Conservation (phyloP, 2,888 invertebrate genomes). For the Eutolmus rufibarbis region DNA sequence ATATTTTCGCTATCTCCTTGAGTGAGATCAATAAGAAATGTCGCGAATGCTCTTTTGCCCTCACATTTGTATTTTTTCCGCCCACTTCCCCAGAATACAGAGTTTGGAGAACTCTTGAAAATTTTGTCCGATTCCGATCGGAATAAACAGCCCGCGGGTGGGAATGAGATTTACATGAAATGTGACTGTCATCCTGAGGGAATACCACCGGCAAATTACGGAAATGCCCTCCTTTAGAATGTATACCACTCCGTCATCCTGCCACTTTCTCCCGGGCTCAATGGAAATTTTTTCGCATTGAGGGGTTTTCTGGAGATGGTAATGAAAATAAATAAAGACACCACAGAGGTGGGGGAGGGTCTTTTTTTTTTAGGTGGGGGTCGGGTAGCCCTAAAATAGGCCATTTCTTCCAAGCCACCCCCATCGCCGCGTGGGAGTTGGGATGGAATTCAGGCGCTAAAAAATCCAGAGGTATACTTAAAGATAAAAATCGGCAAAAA, state of each 20-base stretch:
- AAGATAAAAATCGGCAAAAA: constrained; percentile 34
- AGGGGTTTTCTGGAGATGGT: neutral
- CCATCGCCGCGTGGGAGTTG: neutral
- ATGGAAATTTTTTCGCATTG: neutral
- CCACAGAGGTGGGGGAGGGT: neutral
- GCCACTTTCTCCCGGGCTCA: neutral
- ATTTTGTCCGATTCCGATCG: neutral
- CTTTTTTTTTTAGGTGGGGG: neutral
- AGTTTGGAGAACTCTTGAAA: neutral
- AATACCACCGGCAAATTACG: constrained; percentile 11
- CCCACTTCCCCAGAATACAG: neutral
- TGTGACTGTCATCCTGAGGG: neutral
- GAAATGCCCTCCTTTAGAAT: neutral
- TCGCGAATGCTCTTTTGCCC: neutral
- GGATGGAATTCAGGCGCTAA: neutral
- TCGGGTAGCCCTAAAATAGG: neutral
- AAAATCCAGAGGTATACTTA: constrained; percentile 19
- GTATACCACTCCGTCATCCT: neutral
- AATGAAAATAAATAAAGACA: constrained; percentile 29
- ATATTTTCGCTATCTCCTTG: neutral
- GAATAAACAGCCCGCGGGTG: neutral
- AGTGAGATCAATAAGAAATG: neutral
- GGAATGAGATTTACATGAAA: constrained; percentile 17
- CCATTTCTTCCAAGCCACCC: neutral
- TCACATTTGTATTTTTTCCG: neutral